These are phyloP conservation scores for Calliopum simillimum DNA, from an alignment of 2,888 invertebrate genomes.

Conservation along the genomic window DNA sequence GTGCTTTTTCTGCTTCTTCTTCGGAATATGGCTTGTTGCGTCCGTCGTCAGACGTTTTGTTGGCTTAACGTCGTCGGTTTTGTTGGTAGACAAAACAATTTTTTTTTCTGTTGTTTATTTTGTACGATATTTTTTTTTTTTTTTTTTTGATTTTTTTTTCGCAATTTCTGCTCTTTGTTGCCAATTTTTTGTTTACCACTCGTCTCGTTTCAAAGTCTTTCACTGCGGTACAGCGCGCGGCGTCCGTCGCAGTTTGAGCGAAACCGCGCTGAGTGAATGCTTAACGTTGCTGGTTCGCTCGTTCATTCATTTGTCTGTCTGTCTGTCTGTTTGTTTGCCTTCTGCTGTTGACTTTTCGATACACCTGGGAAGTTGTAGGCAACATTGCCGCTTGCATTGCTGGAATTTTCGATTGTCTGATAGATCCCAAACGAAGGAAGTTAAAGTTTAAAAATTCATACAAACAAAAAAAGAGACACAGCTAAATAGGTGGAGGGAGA, in stretches of 20 bases:
- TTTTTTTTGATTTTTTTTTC: background rate
- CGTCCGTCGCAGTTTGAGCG: background rate
- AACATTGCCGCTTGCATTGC: no score
- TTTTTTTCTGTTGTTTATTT: constrained; percentile 3
- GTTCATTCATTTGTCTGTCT: background rate
- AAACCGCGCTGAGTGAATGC: constrained; percentile 12
- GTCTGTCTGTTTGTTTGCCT: background rate
- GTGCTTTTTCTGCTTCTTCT: background rate
- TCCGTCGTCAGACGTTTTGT: constrained; percentile 23
- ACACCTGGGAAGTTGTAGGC: no score
- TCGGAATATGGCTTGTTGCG: constrained; percentile 5
- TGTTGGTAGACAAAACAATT: constrained; percentile 28
- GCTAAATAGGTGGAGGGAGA: no score
- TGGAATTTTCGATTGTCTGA: no score
- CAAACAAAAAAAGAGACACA: no score
- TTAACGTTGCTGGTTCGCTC: background rate
- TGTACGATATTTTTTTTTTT: background rate
- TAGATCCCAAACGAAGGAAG: no score
- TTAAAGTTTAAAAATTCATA: no score
- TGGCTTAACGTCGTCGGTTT: constrained; percentile 1
- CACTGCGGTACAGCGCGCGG: background rate
- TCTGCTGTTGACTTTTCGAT: background rate
- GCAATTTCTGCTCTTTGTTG: no score
- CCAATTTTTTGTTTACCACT: background rate
- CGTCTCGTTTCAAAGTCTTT: constrained; percentile 2